phyloP scores from a whole-genome alignment of 2,888 invertebrate genomes.

The Cephus sareptanus region DNA sequence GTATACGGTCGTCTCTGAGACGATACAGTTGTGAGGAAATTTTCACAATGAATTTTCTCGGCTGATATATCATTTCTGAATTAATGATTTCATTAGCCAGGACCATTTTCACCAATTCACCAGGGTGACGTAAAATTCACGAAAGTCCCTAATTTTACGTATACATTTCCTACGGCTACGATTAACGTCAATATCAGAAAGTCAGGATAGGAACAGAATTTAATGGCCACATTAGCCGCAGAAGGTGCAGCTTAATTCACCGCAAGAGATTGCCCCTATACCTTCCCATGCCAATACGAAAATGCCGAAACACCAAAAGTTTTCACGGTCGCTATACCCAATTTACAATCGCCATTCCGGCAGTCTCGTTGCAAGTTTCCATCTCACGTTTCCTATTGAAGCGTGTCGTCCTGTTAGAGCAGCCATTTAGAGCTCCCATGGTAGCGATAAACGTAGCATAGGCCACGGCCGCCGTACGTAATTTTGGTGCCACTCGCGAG shows the following conservation, averaged over 20 bases:
- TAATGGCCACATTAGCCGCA: slow-evolving; percentile 42
- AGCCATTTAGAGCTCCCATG: slow-evolving; percentile 38
- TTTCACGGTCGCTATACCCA: not conserved
- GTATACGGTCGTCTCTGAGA: not conserved
- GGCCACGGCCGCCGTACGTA: not conserved
- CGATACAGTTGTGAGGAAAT: not conserved
- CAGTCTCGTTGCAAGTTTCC: slow-evolving; percentile 9
- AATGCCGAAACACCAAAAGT: not conserved
- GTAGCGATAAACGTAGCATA: slow-evolving; percentile 32
- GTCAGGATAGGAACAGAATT: slow-evolving; percentile 10
- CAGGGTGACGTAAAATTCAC: no score
- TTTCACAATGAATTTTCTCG: not conserved
- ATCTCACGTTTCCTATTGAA: slow-evolving; percentile 18
- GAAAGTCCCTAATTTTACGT: not conserved
- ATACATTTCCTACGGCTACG: not conserved
- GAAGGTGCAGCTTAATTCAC: slow-evolving; percentile 36
- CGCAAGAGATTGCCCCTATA: slow-evolving; percentile 6
- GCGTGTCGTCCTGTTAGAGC: slow-evolving; percentile 13
- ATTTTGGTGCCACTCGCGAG: not conserved
- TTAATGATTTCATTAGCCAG: not conserved
- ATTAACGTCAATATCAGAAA: slow-evolving; percentile 18
- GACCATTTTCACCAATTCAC: not conserved
- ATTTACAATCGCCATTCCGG: slow-evolving; percentile 12
- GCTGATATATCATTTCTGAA: not conserved
- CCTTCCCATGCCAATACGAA: not conserved